Evolutionary conservation across 2,888 invertebrate genomes (phyloP).

Genomic region (Gonocerus acuteangulatus): DNA sequence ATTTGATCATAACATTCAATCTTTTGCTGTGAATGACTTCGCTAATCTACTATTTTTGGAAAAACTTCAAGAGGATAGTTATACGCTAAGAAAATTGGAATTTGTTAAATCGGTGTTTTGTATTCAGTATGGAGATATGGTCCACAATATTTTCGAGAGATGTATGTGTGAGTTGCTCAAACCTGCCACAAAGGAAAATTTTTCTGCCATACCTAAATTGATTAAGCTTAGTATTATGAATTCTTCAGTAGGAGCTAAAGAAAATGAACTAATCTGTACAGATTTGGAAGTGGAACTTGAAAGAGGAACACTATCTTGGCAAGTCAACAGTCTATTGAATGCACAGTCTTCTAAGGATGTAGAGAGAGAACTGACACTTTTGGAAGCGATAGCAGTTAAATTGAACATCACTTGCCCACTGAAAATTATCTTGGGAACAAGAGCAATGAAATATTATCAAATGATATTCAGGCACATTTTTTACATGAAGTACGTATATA

Average conservation of each 20-base stretch:
- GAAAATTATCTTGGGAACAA: slow-evolving; percentile 82
- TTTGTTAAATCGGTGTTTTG: slow-evolving; percentile 64
- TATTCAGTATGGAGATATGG: slow-evolving; percentile 80
- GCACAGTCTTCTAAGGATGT: not conserved
- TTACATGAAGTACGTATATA: slow-evolving; percentile 88
- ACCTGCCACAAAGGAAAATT: slow-evolving; percentile 69
- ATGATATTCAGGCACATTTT: slow-evolving; percentile 88
- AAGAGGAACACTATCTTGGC: slow-evolving; percentile 13
- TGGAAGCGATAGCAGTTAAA: slow-evolving; percentile 88
- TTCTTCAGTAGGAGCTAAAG: slow-evolving; percentile 49
- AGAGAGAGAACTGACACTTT: slow-evolving; percentile 54
- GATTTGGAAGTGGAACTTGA: slow-evolving; percentile 46
- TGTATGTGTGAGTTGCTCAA: slow-evolving; percentile 87
- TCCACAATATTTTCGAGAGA: slow-evolving; percentile 90
- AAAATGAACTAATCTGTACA: slow-evolving; percentile 62
- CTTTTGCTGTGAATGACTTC: no score
- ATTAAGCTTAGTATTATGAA: slow-evolving; percentile 73
- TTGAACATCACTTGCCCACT: slow-evolving; percentile 95
- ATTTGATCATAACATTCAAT: no score
- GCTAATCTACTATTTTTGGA: no score
- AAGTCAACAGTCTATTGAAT: slow-evolving; percentile 9
- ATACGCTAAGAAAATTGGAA: not conserved
- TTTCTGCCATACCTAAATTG: slow-evolving; percentile 79
- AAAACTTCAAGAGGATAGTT: not conserved
- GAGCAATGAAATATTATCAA: slow-evolving; percentile 87